Percentiles rank a stretch among this genome's conserved stretches.
Evolutionary conservation across 2,113 vertebrate species (phyloP).

Genomic region (Connochaetes taurinus): DNA sequence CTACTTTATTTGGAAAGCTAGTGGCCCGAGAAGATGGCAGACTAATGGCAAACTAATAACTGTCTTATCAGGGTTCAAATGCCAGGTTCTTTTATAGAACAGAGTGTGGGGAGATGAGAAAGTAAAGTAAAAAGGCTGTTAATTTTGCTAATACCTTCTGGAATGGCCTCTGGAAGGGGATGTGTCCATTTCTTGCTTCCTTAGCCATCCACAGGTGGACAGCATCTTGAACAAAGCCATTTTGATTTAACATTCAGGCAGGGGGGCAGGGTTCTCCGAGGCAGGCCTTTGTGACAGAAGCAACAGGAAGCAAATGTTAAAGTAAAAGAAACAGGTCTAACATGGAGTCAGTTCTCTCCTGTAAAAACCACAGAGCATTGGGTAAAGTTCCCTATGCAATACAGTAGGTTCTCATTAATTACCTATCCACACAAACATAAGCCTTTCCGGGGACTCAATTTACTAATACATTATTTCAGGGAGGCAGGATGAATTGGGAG

Average conservation of each 20-base stretch:
- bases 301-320: background rate
- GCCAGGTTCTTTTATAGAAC: background rate
- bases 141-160: background rate
- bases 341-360: background rate
- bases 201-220: background rate
- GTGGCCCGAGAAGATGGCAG: background rate
- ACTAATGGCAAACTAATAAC: background rate
- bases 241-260: background rate
- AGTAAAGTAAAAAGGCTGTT: background rate
- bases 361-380: background rate
- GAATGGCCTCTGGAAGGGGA: background rate
- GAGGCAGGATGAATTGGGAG: too few species aligned
- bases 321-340: background rate
- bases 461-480: too few species aligned
- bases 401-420: background rate
- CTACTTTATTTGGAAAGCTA: background rate
- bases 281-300: background rate
- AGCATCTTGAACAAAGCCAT: background rate
- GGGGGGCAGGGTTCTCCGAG: background rate
- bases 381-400: background rate
- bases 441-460: too few species aligned
- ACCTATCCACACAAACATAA: background rate
- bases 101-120: background rate
- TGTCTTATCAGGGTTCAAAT: background rate
- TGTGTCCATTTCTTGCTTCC: background rate